phyloP scores from a whole-genome alignment of 2,888 invertebrate genomes.

The Corbicula japonica region DNA sequence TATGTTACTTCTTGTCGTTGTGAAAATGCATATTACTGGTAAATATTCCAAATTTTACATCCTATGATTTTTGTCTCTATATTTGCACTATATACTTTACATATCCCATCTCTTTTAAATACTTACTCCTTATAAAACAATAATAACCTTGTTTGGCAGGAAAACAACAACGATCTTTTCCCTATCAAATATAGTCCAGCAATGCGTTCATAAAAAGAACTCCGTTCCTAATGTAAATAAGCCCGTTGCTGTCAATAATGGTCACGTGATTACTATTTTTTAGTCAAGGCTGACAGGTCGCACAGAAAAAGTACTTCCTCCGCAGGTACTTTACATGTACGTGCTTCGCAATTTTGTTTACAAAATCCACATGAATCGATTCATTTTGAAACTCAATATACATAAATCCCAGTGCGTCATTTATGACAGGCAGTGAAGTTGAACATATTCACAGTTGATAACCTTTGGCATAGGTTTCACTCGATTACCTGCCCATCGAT shows the following conservation, averaged over 20 bases:
- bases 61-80: no score
- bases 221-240: conserved; percentile 33
- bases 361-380: not conserved
- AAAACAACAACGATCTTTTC: not conserved
- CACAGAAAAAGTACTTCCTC: not conserved
- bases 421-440: not conserved
- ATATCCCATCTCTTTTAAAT: not conserved
- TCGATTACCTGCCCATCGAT: no score
- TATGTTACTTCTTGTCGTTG: no score
- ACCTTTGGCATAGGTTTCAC: no score
- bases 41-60: no score
- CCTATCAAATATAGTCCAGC: not conserved
- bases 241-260: conserved; percentile 27
- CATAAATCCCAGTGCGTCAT: not conserved
- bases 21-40: no score
- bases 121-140: not conserved
- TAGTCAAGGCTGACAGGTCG: no score
- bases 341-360: not conserved
- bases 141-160: not conserved
- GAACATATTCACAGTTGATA: not conserved
- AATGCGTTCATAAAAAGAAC: not conserved
- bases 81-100: not conserved
- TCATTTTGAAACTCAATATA: not conserved
- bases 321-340: not conserved
- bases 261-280: conserved; percentile 14